A percentile compares a stretch with the other conserved stretches of the same genome.
phyloP scores from a whole-genome alignment of 2,888 invertebrate species.

The Platycheirus rosarum region DNA sequence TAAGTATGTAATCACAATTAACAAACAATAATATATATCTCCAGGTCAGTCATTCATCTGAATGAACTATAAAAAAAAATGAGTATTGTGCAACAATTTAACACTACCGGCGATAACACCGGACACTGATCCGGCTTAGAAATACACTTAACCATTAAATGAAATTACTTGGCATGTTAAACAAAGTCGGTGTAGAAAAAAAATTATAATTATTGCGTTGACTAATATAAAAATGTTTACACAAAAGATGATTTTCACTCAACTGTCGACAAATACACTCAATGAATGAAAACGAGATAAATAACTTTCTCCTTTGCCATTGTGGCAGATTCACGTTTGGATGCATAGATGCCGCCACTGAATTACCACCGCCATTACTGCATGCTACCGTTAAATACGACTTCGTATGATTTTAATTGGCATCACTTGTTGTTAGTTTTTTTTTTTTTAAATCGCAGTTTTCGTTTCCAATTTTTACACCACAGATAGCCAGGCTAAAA shows the following conservation, averaged over 20 bases:
- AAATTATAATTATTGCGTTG: constrained; percentile 42
- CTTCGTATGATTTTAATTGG: constrained; percentile 53
- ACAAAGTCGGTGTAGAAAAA: constrained; percentile 5
- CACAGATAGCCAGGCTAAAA: constrained; percentile 16
- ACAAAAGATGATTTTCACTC: constrained; percentile 64
- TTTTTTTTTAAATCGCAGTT: too few species aligned
- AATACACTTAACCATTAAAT: neutral
- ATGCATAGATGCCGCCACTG: constrained; percentile 12
- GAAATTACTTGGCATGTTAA: neutral
- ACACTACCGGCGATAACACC: constrained; percentile 15
- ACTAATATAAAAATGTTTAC: constrained; percentile 42
- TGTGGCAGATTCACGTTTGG: constrained; percentile 48
- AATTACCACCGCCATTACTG: neutral
- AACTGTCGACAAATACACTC: constrained; percentile 8
- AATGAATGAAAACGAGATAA: constrained; percentile 44
- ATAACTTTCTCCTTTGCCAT: constrained; percentile 62
- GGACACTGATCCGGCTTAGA: constrained; percentile 1
- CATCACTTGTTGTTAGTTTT: constrained; percentile 34
- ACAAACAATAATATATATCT: constrained; percentile 27
- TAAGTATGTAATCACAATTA: neutral
- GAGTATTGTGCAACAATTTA: constrained; percentile 44
- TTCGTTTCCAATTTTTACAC: neutral
- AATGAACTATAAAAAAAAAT: constrained; percentile 8
- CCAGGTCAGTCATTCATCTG: constrained; percentile 34
- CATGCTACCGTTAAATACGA: constrained; percentile 55